These are phyloP conservation scores for Phorcus lineatus DNA, from an alignment of 2,888 invertebrate genomes.

Conservation along the genomic window DNA sequence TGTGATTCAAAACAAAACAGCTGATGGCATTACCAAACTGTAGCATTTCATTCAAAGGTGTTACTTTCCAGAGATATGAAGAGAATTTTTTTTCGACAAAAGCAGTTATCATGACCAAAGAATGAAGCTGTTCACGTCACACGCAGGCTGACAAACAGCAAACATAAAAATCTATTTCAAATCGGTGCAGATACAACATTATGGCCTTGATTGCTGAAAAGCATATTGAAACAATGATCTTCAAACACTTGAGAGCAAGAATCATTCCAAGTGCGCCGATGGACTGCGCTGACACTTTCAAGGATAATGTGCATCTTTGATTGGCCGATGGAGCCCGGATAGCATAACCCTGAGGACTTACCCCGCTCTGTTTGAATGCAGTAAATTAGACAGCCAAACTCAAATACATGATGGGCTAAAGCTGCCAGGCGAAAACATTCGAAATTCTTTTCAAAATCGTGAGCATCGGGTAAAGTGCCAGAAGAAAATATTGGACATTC, in stretches of 20 bases:
- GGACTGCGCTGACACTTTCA: neutral
- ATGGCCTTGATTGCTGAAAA: neutral
- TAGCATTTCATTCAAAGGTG: too few relatives aligned
- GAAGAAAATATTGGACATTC: too few relatives aligned
- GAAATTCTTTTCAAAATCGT: neutral
- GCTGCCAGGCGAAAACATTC: neutral
- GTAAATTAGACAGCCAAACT: neutral
- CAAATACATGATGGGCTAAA: neutral
- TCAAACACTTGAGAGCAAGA: neutral
- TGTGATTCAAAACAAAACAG: too few relatives aligned
- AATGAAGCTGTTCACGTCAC: neutral
- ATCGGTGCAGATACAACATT: neutral
- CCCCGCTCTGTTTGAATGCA: neutral
- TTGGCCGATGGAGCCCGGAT: neutral
- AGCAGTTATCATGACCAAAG: neutral
- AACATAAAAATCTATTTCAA: neutral
- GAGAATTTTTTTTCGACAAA: neutral
- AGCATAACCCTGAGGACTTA: slow-evolving; percentile 10
- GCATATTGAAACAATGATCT: neutral
- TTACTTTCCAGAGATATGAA: neutral
- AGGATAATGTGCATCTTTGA: neutral
- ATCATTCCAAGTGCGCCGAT: slow-evolving; percentile 1
- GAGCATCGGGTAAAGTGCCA: too few relatives aligned
- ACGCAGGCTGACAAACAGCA: neutral
- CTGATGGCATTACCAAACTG: too few relatives aligned